Conservation (phyloP, 2,797 vertebrate genomes). For the Neosilurus mollespiculum region DNA sequence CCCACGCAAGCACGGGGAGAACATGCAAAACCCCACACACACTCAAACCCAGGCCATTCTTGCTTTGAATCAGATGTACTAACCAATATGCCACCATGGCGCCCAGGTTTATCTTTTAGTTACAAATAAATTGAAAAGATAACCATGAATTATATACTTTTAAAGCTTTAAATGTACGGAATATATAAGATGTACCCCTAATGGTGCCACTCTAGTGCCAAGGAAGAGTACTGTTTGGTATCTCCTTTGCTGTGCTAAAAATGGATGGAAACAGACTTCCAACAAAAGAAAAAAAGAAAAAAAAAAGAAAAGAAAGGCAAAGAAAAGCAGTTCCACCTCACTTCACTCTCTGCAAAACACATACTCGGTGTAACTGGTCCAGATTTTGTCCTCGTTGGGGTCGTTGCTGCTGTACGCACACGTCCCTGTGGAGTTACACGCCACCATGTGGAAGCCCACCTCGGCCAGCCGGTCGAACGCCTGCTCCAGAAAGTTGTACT, state of each 20-base stretch:
- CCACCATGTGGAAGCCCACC: slow-evolving; percentile 88
- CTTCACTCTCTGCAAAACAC: slow-evolving; percentile 84
- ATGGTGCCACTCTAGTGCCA: not conserved
- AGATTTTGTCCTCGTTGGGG: slow-evolving; percentile 90
- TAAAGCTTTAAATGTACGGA: no score
- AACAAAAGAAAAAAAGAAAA: not conserved
- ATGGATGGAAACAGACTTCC: not conserved
- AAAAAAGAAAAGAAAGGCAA: not conserved
- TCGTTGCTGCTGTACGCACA: slow-evolving; percentile 84
- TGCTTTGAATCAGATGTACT: no score
- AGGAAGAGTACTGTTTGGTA: not conserved
- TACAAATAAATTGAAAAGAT: no score
- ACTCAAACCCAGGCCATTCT: no score
- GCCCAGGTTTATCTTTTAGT: no score
- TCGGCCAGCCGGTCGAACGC: slow-evolving; percentile 89
- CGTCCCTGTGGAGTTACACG: slow-evolving; percentile 88
- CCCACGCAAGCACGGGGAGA: no score
- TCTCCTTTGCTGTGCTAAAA: not conserved
- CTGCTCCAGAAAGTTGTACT: slow-evolving; percentile 92
- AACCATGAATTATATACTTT: not conserved
- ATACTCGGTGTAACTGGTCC: slow-evolving; percentile 96
- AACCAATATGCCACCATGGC: no score
- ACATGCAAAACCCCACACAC: no score
- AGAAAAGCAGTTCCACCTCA: not conserved
- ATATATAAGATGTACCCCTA: not conserved